A percentile compares a stretch with the other conserved stretches of the same genome.
Evolutionary conservation across 2,797 vertebrate genomes (phyloP).

Genomic region (Fistularia commersonii): DNA sequence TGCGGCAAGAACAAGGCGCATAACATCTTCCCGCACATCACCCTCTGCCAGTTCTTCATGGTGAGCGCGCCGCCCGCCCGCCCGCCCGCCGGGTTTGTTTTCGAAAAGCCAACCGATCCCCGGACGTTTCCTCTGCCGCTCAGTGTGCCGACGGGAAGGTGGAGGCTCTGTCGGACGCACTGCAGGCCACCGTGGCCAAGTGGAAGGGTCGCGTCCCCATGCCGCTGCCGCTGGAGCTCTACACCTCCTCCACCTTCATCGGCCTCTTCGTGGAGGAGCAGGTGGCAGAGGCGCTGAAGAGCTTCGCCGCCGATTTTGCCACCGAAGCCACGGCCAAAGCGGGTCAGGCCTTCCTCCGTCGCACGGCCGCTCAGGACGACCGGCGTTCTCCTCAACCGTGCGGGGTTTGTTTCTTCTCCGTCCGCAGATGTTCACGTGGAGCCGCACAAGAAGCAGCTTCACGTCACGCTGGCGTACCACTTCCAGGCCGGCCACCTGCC

Average conservation of each 20-base stretch:
- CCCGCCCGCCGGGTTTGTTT: neutral
- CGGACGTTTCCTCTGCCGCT: neutral
- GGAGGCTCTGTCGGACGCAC: conserved; percentile 86
- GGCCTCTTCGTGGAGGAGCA: conserved; percentile 98
- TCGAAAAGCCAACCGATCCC: neutral
- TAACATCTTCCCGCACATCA: conserved; percentile 98
- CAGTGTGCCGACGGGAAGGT: conserved; percentile 95
- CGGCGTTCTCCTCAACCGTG: neutral
- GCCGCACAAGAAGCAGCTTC: conserved; percentile 97
- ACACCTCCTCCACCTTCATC: conserved; percentile 93
- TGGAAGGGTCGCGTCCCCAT: conserved; percentile 89
- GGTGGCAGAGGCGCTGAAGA: conserved; percentile 90
- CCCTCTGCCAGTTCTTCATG: conserved; percentile 99
- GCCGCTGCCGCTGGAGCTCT: conserved; percentile 91
- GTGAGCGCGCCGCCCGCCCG: conserved; percentile 47
- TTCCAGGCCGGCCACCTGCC: conserved; percentile 89
- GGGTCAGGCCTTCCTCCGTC: conserved; percentile 62
- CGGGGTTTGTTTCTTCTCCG: neutral
- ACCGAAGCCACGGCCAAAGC: conserved; percentile 88
- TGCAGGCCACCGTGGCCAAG: conserved; percentile 84
- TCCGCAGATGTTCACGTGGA: conserved; percentile 88
- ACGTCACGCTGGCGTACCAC: conserved; percentile 96
- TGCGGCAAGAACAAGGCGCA: conserved; percentile 99
- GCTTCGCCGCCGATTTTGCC: conserved; percentile 91
- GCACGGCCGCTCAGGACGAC: neutral